Evolutionary conservation across 2,797 vertebrate genomes (phyloP), one percentile per base, ranked within the genome.

Genomic region (Setipinna tenuifilis): DNA sequence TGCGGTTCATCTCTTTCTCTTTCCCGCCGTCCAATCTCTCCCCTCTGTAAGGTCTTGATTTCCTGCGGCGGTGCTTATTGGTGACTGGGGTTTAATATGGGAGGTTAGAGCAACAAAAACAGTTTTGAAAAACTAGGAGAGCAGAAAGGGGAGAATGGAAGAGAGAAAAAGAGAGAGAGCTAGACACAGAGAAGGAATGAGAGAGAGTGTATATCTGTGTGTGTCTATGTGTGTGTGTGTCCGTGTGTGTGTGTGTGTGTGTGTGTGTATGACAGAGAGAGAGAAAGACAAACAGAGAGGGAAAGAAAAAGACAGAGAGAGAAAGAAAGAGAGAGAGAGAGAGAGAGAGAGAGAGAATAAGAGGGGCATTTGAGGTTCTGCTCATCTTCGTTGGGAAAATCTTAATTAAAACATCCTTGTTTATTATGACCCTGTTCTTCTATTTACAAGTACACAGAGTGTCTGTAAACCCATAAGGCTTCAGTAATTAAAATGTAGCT

Each of bases 1-100:
- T 89, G 89, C 88, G 88, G 91, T 91, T 91, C 90, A 91, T 89
- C 87, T 89, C 90, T 89, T 90, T 48, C 46, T 48, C 46, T 54
- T 91, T 78, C 35, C 90, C 89, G 87, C 84, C 84, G 89, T 89
- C 86, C 87, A 86, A 89, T 90, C 85, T 89, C 89, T n/a, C n/a
- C n/a, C 88, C 88, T 91, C 87, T 58, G 68, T 86, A 85, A 91
- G 89, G 86, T 88, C 89, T 90, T 90, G 89, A 91, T 89, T 90
- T 91, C 85, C 84, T 86, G 23, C 82, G 82, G 88, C 81, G 83
- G 61, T 87, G 83, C 84, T 44, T 44, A 35, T 35, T 78, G 71
- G 35, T 78, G 71, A 44, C 31, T 78, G 31, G 28, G 17, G 71
- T 78, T 78, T 44, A 78, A 44, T 44, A 44, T 41, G 41, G 35